Conservation (phyloP, 1,140 invertebrate species). For the Drosophila arizonae region DNA sequence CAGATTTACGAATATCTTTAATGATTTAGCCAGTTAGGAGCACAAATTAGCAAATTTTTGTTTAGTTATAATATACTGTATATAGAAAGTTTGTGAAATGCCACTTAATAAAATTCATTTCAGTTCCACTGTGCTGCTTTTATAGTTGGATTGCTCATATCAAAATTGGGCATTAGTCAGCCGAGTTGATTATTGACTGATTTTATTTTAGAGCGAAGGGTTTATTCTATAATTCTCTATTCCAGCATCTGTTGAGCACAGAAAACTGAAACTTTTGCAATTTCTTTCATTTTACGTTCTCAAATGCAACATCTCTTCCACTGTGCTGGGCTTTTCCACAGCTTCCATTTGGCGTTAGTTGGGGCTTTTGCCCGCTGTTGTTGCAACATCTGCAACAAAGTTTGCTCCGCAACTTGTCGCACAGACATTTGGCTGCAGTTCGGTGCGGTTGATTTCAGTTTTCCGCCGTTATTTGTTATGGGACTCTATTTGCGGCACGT, state of each 20-base stretch:
- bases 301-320: background rate
- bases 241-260: too few species aligned
- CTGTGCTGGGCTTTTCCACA: background rate
- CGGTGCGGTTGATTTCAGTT: conserved; percentile 8
- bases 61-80: too few species aligned
- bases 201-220: too few species aligned
- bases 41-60: too few species aligned
- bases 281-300: background rate
- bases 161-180: background rate
- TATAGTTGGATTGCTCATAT: background rate
- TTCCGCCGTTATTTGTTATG: conserved; percentile 12
- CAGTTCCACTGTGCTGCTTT: background rate
- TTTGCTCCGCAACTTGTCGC: conserved; percentile 18
- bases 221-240: too few species aligned
- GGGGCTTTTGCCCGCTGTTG: conserved; percentile 19
- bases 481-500: background rate
- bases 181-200: too few species aligned
- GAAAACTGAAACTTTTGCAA: too few species aligned
- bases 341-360: conserved; percentile 10
- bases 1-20: too few species aligned
- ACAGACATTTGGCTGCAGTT: background rate
- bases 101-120: background rate
- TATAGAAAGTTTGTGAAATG: too few species aligned
- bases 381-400: conserved; percentile 33
- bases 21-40: too few species aligned